Percentiles rank a stretch among this genome's conserved stretches.
phyloP scores from a whole-genome alignment of 2,113 vertebrate genomes.

The Xiphias gladius region DNA sequence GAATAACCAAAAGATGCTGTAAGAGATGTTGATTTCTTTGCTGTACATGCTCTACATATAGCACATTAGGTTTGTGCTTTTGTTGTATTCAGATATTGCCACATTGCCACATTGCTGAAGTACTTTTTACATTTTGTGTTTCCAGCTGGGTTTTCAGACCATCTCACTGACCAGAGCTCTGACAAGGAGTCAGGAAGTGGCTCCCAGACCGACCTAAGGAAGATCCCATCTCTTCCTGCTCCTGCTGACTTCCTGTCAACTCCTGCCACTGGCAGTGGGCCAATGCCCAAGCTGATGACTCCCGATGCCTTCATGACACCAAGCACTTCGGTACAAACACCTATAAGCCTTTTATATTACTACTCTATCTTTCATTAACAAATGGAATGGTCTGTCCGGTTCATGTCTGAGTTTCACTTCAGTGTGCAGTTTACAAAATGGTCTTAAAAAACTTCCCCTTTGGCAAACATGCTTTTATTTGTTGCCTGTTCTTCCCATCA shows the following conservation, averaged over 20 bases:
- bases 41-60: not conserved
- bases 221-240: slow-evolving; percentile 89
- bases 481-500: not conserved
- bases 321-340: slow-evolving; percentile 88
- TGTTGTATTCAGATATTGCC: not conserved
- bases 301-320: slow-evolving; percentile 98
- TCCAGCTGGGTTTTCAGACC: slow-evolving; percentile 88
- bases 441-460: not conserved
- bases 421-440: not conserved
- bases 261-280: slow-evolving; percentile 72
- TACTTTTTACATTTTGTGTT: not conserved
- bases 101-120: not conserved
- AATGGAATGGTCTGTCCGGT: not conserved
- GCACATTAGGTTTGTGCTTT: not conserved
- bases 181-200: slow-evolving; percentile 88
- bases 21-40: not conserved
- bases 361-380: not conserved
- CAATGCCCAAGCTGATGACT: slow-evolving; percentile 96
- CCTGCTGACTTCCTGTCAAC: slow-evolving; percentile 92
- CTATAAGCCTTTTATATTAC: not conserved
- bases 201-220: slow-evolving; percentile 91
- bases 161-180: slow-evolving; percentile 89
- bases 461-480: not conserved
- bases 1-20: not conserved
- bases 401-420: not conserved